Evolutionary conservation across 2,797 vertebrate species (phyloP).

Genomic region (Fundulus diaphanus): DNA sequence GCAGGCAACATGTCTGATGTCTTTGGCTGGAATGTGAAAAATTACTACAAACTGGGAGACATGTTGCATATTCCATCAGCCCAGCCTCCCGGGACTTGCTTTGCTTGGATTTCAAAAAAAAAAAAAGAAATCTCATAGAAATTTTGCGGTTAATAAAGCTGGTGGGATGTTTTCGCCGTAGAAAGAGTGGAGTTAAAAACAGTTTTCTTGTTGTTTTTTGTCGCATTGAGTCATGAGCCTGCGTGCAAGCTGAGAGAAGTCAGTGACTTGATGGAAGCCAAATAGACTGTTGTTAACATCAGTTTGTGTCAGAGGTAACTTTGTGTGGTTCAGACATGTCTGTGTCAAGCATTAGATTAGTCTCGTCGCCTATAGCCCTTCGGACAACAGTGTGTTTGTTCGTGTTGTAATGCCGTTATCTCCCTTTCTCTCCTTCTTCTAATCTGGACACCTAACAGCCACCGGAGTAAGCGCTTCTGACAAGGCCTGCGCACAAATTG

Average conservation of each 20-base stretch:
- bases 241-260: neutral
- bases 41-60: constrained; percentile 26
- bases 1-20: constrained; percentile 36
- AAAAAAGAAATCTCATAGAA: neutral
- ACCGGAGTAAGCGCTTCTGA: constrained; percentile 74
- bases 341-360: constrained; percentile 67
- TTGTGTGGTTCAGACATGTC: constrained; percentile 33
- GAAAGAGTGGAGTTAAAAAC: neutral
- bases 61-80: neutral
- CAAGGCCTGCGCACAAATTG: constrained; percentile 74
- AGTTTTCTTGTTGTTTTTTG: neutral
- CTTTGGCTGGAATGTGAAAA: constrained; percentile 57
- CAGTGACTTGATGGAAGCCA: constrained; percentile 4
- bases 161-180: neutral
- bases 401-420: constrained; percentile 66
- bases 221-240: neutral
- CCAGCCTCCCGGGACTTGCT: neutral
- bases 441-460: constrained; percentile 71
- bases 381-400: constrained; percentile 72
- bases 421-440: constrained; percentile 54
- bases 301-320: constrained; percentile 44
- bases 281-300: constrained; percentile 50
- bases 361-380: constrained; percentile 49
- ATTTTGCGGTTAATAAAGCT: neutral
- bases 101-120: neutral